Base-by-base conservation (phyloP, 2,797 vertebrate species). In the Rhinatrema bivittatum region DNA sequence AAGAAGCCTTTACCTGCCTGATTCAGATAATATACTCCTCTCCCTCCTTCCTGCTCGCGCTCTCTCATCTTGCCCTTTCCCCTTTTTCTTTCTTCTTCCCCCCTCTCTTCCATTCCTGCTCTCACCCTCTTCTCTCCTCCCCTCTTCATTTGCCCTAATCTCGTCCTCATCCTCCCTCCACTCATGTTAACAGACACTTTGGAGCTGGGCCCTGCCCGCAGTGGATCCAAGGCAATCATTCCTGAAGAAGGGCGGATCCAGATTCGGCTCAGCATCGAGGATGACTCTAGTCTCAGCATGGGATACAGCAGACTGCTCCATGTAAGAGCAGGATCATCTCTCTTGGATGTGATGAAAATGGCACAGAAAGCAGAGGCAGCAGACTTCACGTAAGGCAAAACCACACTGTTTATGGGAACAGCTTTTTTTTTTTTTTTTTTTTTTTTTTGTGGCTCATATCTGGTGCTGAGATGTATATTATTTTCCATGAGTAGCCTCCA, bases 181-280 rank as follows among this genome's bases (percentile, higher is more conserved):
- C n/a, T n/a, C n/a, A n/a, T n/a, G n/a, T 29, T 19, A 3, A 2
- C 72, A 91, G 90, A 84, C 51, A 74, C 51, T 3, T 54, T 89
- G 49, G 61, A 37, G 1, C 43, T 76, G 36, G 72, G 74, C 26
- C 18, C 60, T 1, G 13, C 20, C 3, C 41, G 65, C 15, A 20
- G 17, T 24, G 23, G 21, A 7, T 4, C 2, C 19, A 0, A 13
- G 9, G 4, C 15, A 13, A 1, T 36, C 0, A 5, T 0, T 16
- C 4, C 26, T 12, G 7, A 1, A 11, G 28, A 4, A 0, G 50
- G 39, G 14, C 32, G 32, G 22, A 60, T 72, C 42, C 42, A 6
- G 0, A 58, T 85, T 42, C 20, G 5, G 2, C 53, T 85, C 46
- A 30, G 78, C 36, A 89, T 94, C 53, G 70, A 86, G 45, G 44